Evolutionary conservation across 2,113 vertebrate species (phyloP).

Genomic region (Oreochromis niloticus): DNA sequence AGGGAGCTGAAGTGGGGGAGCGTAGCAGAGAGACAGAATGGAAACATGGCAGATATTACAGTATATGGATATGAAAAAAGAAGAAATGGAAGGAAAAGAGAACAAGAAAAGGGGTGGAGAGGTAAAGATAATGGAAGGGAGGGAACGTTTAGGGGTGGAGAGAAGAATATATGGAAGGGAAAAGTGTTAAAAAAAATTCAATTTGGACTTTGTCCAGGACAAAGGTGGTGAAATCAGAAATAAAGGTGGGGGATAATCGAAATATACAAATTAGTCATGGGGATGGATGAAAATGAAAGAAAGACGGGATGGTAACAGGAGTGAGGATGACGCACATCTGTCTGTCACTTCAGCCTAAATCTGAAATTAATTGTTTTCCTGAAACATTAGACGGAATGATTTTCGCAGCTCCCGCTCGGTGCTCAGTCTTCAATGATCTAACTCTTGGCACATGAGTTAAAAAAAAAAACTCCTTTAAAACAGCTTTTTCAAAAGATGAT

Average conservation of each 20-base stretch:
- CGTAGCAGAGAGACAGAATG: neutral
- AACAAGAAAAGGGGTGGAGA: neutral
- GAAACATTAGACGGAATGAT: slow-evolving; percentile 53
- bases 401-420: slow-evolving; percentile 38
- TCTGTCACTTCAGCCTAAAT: slow-evolving; percentile 55
- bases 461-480: slow-evolving; percentile 17
- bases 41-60: slow-evolving; percentile 40
- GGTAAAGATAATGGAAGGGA: neutral
- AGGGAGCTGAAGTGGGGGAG: neutral
- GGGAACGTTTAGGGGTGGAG: neutral
- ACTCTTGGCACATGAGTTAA: neutral
- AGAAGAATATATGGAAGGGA: neutral
- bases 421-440: slow-evolving; percentile 21
- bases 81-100: neutral
- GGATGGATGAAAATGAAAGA: neutral
- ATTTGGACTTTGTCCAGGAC: neutral
- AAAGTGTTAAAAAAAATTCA: neutral
- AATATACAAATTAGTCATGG: neutral
- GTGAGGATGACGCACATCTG: neutral
- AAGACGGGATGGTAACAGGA: neutral
- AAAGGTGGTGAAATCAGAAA: neutral
- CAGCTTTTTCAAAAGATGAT: neutral
- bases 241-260: neutral
- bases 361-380: slow-evolving; percentile 42
- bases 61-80: neutral